Conservation (phyloP, 2,113 vertebrate species). For the Parus major region DNA sequence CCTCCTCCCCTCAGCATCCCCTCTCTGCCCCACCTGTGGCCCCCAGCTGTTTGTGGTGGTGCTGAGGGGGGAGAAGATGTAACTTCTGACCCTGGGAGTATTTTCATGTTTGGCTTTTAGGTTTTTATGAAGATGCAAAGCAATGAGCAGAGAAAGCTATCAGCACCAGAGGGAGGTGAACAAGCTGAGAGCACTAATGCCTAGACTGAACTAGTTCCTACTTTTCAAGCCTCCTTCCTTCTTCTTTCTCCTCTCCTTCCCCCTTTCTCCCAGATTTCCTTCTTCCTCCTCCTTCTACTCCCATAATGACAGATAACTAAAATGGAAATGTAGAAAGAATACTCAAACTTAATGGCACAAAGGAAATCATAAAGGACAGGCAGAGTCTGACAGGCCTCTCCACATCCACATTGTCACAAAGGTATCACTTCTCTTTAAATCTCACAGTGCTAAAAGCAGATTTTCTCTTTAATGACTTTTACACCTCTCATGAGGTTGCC, state of each 20-base stretch:
- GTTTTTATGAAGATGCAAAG: neutral
- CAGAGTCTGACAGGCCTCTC: neutral
- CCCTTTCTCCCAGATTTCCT: neutral
- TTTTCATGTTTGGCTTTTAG: neutral
- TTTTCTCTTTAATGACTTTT: neutral
- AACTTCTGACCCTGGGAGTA: neutral
- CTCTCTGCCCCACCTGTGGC: neutral
- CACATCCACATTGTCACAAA: accelerated
- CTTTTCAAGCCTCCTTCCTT: neutral
- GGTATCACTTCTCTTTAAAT: neutral
- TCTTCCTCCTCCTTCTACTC: neutral
- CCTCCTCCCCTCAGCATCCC: neutral
- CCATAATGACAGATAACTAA: neutral
- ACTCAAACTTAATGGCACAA: neutral
- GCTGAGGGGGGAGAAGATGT: no score
- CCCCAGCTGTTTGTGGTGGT: neutral
- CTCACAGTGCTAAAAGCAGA: neutral
- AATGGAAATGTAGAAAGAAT: neutral
- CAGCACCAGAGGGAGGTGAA: neutral
- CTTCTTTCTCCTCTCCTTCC: neutral
- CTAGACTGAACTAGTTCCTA: neutral
- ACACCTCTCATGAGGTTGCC: accelerated
- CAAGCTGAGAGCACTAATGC: neutral
- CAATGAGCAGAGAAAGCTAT: neutral
- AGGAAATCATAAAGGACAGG: neutral